Percentiles rank a stretch among this genome's conserved stretches.
phyloP scores from a whole-genome alignment of 2,113 vertebrate genomes.

The Corythornis madagascariensis region DNA sequence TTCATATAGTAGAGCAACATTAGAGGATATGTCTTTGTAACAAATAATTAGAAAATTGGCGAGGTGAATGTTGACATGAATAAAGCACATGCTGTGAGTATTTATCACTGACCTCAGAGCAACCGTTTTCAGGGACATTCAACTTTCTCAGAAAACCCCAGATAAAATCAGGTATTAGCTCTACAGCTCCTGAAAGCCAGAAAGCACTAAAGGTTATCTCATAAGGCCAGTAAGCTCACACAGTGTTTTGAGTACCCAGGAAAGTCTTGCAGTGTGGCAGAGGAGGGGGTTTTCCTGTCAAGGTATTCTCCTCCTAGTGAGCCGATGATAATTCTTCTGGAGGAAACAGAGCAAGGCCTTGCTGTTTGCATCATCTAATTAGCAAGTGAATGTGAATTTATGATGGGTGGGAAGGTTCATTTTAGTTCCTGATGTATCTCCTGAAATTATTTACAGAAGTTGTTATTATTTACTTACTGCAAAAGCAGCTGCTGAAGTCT shows the following conservation, averaged over 20 bases:
- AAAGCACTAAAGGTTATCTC: background rate
- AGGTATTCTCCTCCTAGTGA: accelerated
- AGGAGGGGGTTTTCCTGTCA: background rate
- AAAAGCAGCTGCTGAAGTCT: background rate
- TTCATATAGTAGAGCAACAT: background rate
- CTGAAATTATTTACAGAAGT: background rate
- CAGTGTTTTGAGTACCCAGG: background rate
- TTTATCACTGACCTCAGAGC: background rate
- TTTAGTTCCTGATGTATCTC: background rate
- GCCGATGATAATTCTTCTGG: background rate
- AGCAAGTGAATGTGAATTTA: background rate
- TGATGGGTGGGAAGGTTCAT: background rate
- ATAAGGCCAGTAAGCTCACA: background rate
- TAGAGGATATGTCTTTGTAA: background rate
- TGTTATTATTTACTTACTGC: background rate
- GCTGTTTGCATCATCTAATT: background rate
- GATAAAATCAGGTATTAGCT: background rate
- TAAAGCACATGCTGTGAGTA: background rate
- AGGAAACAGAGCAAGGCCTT: background rate
- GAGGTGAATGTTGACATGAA: background rate
- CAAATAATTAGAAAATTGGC: background rate
- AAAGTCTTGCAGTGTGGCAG: background rate
- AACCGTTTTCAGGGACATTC: background rate
- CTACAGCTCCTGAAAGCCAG: background rate
- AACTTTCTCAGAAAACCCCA: background rate